phyloP scores from a whole-genome alignment of 2,888 invertebrate genomes.

The Nysson spinosus region DNA sequence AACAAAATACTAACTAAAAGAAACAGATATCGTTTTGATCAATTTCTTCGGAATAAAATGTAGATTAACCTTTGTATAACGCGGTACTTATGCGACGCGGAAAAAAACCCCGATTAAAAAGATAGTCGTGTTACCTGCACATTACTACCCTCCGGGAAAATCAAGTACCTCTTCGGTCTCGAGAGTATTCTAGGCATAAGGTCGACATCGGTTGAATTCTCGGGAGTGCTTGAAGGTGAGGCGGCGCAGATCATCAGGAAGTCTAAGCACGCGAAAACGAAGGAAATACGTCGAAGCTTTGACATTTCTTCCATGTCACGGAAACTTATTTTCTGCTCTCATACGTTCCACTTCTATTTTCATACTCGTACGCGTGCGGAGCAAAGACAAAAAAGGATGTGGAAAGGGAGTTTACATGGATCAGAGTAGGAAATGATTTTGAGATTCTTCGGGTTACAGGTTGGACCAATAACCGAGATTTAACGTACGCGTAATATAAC shows the following conservation, averaged over 20 bases:
- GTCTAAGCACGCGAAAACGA: slow-evolving; percentile 42
- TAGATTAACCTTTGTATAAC: too few relatives aligned
- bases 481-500: too few relatives aligned
- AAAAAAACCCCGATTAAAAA: too few relatives aligned
- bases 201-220: slow-evolving; percentile 17
- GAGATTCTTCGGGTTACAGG: too few relatives aligned
- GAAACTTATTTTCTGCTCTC: slow-evolving; percentile 1
- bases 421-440: too few relatives aligned
- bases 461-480: too few relatives aligned
- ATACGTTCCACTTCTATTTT: neutral
- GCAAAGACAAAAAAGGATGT: neutral
- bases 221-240: slow-evolving; percentile 3
- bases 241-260: slow-evolving; percentile 26
- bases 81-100: too few relatives aligned
- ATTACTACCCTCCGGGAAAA: slow-evolving; percentile 82
- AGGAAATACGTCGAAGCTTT: slow-evolving; percentile 17
- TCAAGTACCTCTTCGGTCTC: slow-evolving; percentile 80
- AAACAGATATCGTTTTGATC: slow-evolving; percentile 3
- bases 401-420: too few relatives aligned
- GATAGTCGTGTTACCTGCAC: slow-evolving; percentile 79
- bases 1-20: slow-evolving; percentile 79
- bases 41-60: too few relatives aligned
- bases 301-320: slow-evolving; percentile 35
- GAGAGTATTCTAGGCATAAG: slow-evolving; percentile 71
- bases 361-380: neutral